Evolutionary conservation across 2,113 vertebrate genomes (phyloP).

Genomic region (Sialia sialis): DNA sequence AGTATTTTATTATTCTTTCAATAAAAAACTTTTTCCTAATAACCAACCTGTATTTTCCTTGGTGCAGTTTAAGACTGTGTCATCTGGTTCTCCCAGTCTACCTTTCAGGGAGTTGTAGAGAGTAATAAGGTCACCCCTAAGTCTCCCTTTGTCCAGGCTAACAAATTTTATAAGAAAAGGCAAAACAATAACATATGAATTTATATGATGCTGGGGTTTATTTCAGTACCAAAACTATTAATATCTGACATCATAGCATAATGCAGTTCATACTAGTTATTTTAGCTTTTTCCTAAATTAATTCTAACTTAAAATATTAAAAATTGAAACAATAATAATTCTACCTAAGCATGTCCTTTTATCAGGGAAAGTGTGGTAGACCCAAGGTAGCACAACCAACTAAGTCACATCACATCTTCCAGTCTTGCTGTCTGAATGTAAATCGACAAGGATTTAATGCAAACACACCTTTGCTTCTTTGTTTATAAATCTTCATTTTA

Average conservation of each 20-base stretch:
- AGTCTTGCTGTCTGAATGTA: background rate
- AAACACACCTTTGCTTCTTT: background rate
- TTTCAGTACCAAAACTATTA: background rate
- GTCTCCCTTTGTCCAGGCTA: background rate
- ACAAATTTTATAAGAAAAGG: background rate
- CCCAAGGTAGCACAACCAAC: background rate
- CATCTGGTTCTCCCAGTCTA: background rate
- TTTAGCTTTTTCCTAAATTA: background rate
- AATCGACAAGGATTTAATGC: constrained; percentile 4
- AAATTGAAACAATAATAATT: background rate
- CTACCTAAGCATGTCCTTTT: background rate
- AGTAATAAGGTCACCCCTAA: background rate
- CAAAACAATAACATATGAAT: background rate
- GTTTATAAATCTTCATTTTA: constrained; percentile 21
- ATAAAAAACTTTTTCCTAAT: background rate
- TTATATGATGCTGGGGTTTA: constrained; percentile 11
- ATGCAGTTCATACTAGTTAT: background rate
- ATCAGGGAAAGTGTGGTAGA: background rate
- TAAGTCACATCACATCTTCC: background rate
- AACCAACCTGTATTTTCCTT: background rate
- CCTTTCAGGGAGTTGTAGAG: background rate
- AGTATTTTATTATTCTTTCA: background rate
- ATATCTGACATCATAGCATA: background rate
- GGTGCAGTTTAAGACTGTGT: accelerated
- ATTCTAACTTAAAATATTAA: background rate